Conservation (phyloP, 2,113 vertebrate species). For the Dicentrarchus labrax region DNA sequence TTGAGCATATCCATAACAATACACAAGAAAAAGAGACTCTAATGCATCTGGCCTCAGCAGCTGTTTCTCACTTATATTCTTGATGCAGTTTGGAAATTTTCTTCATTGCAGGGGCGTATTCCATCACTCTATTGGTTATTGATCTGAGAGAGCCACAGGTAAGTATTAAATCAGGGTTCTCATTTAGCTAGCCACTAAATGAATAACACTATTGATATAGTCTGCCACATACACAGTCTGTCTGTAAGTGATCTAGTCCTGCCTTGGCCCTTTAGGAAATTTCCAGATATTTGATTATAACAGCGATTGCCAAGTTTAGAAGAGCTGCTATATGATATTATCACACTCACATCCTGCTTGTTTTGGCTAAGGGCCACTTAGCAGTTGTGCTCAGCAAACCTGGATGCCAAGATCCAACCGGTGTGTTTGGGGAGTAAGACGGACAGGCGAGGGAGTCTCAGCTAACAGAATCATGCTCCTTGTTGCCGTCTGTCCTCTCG, state of each 20-base stretch:
- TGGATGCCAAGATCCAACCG: slow-evolving; percentile 38
- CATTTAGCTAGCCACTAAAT: slow-evolving; percentile 44
- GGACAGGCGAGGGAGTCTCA: slow-evolving; percentile 23
- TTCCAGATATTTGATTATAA: slow-evolving; percentile 61
- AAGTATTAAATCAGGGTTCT: slow-evolving; percentile 50
- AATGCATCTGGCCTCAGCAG: not conserved
- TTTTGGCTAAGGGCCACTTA: slow-evolving; percentile 56
- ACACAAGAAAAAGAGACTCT: not conserved
- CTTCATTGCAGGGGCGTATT: slow-evolving; percentile 4
- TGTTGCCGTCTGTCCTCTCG: slow-evolving; percentile 25
- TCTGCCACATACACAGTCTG: slow-evolving; percentile 18
- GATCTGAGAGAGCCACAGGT: slow-evolving; percentile 56
- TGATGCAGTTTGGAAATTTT: slow-evolving; percentile 7
- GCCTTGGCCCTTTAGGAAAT: slow-evolving; percentile 43
- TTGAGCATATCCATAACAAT: not conserved
- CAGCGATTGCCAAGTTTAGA: slow-evolving; percentile 43
- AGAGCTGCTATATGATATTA: slow-evolving; percentile 61
- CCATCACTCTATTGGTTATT: slow-evolving; percentile 44
- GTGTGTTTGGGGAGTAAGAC: slow-evolving; percentile 19
- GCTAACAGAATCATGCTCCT: slow-evolving; percentile 11
- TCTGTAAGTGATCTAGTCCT: slow-evolving; percentile 27
- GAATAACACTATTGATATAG: slow-evolving; percentile 41
- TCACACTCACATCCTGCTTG: slow-evolving; percentile 67
- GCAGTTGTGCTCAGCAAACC: slow-evolving; percentile 24
- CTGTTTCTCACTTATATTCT: not conserved